These are phyloP conservation scores for Acrossocheilus fasciatus DNA, from an alignment of 2,797 vertebrate species.

Conservation along the genomic window DNA sequence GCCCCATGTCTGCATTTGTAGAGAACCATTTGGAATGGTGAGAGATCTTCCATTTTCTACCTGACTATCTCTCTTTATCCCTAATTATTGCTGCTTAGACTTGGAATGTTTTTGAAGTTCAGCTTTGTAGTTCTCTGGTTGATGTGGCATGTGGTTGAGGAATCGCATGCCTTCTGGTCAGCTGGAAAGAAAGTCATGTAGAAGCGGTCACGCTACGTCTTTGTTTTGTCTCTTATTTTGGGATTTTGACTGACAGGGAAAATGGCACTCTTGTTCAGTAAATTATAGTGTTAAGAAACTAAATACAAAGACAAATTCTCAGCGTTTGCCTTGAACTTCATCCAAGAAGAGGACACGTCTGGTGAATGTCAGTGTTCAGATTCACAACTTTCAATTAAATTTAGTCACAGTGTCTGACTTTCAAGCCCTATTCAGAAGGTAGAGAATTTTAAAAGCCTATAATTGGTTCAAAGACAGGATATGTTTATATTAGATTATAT, in stretches of 20 bases:
- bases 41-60: conserved; percentile 54
- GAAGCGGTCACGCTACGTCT: conserved; percentile 34
- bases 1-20: conserved; percentile 97
- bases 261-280: conserved; percentile 32
- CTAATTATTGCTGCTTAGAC: conserved; percentile 11
- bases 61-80: neutral
- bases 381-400: conserved; percentile 6
- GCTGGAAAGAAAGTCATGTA: conserved; percentile 25
- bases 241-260: conserved; percentile 44
- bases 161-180: conserved; percentile 35
- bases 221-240: conserved; percentile 41
- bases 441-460: neutral
- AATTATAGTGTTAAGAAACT: conserved; percentile 28
- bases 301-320: conserved; percentile 39
- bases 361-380: conserved; percentile 4
- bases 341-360: conserved; percentile 11
- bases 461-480: neutral
- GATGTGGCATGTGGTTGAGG: conserved; percentile 48
- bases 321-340: conserved; percentile 10
- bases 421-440: neutral
- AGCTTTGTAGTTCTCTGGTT: conserved; percentile 1
- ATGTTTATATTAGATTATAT: neutral
- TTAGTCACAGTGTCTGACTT: neutral
- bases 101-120: conserved; percentile 31
- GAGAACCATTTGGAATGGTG: conserved; percentile 98